Evolutionary conservation across 35 echinoderm and acorn worm genomes (phyloP).

Genomic region (Ophiothrix spiculata): DNA sequence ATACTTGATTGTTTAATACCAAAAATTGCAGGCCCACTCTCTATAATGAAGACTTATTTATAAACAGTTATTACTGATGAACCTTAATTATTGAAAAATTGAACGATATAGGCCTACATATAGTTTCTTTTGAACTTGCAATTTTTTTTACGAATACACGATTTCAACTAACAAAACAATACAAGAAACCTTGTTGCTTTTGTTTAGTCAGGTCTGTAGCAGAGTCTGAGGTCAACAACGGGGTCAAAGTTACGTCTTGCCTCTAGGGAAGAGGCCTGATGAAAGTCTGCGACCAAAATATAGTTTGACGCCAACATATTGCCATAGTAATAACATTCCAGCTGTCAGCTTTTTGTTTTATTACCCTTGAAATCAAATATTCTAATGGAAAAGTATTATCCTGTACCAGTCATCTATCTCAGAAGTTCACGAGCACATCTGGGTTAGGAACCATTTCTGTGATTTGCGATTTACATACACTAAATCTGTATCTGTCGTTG

Average conservation of each 20-base stretch:
- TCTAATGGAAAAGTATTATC: neutral
- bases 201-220: too few relatives aligned
- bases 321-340: conserved; percentile 1
- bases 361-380: neutral
- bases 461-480: neutral
- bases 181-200: too few relatives aligned
- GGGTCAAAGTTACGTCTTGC: neutral
- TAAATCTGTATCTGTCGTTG: neutral
- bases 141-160: neutral
- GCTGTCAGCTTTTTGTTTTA: neutral
- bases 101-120: too few relatives aligned
- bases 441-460: too few relatives aligned
- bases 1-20: too few relatives aligned
- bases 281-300: neutral
- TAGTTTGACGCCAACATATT: neutral
- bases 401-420: neutral
- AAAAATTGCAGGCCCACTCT: neutral
- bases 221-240: neutral
- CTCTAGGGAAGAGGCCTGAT: neutral
- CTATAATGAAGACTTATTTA: neutral
- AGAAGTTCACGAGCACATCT: neutral
- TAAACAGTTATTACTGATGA: neutral
- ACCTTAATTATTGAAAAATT: too few relatives aligned
- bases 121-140: neutral
- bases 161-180: neutral